Evolutionary conservation across 2,113 vertebrate genomes (phyloP).

Genomic region (Tor tambroides): DNA sequence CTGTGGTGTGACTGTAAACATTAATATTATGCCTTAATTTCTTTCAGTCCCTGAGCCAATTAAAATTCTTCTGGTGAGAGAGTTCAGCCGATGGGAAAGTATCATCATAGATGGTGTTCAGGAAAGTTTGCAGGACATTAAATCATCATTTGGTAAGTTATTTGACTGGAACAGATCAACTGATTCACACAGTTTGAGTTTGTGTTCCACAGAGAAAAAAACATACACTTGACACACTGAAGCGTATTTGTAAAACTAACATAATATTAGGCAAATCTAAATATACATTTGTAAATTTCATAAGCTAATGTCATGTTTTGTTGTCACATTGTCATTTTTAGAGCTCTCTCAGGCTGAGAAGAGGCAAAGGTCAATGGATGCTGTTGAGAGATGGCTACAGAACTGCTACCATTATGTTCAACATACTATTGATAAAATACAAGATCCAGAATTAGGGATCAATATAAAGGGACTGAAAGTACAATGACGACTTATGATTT

Average conservation of each 20-base stretch:
- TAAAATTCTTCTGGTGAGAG: slow-evolving; percentile 5
- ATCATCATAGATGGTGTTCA: not conserved
- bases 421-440: not conserved
- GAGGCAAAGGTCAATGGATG: not conserved
- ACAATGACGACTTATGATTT: not conserved
- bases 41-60: not conserved
- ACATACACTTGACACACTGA: too few species aligned
- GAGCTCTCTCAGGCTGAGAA: slow-evolving; percentile 2
- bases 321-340: not conserved
- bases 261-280: not conserved
- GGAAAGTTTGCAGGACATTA: not conserved
- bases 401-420: not conserved
- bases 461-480: not conserved
- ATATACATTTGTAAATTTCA: too few species aligned
- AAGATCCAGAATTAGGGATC: not conserved
- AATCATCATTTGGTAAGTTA: not conserved
- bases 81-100: slow-evolving; percentile 28
- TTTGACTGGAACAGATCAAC: not conserved
- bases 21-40: too few species aligned
- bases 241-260: too few species aligned
- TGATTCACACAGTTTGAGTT: not conserved
- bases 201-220: not conserved
- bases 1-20: too few species aligned
- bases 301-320: not conserved
- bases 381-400: not conserved